Percentiles rank a stretch among this genome's conserved stretches.
phyloP scores from a whole-genome alignment of 2,888 invertebrate genomes.

The Clistopyga incitator region DNA sequence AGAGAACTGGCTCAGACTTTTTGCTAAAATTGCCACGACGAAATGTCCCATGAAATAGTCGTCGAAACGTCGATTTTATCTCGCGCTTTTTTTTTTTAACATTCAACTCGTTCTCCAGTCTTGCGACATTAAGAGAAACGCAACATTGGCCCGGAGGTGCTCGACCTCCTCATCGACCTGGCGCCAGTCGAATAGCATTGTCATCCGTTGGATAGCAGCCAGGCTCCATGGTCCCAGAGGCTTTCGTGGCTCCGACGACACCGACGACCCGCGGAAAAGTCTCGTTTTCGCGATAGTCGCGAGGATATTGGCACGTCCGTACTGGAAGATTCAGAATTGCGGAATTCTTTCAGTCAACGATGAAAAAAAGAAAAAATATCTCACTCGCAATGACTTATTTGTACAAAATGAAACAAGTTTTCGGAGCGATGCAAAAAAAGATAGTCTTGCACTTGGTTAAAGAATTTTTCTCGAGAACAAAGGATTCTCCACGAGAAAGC shows the following conservation, averaged over 20 bases:
- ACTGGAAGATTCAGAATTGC: slow-evolving; percentile 25
- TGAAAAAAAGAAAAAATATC: background rate
- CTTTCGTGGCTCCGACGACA: slow-evolving; percentile 6
- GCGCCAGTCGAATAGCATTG: slow-evolving; percentile 52
- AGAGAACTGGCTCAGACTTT: slow-evolving; percentile 13
- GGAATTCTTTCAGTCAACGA: background rate
- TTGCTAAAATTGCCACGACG: slow-evolving; percentile 29
- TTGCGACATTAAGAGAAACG: slow-evolving; percentile 44
- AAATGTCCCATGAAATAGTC: slow-evolving; percentile 26
- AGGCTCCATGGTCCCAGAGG: slow-evolving; percentile 34
- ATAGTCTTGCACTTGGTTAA: too few relatives aligned
- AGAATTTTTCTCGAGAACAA: too few relatives aligned
- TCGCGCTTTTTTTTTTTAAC: slow-evolving; percentile 3
- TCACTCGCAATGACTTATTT: background rate
- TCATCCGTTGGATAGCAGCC: slow-evolving; percentile 57
- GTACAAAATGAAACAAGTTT: background rate
- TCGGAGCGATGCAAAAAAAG: too few relatives aligned
- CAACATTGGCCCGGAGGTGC: slow-evolving; percentile 57
- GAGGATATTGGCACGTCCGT: slow-evolving; percentile 27
- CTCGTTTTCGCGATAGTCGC: slow-evolving; percentile 46
- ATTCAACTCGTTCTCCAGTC: slow-evolving; percentile 12
- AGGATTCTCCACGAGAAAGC: too few relatives aligned
- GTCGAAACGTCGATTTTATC: slow-evolving; percentile 43
- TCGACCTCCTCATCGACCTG: slow-evolving; percentile 55
- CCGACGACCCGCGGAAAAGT: slow-evolving; percentile 33